Percentiles rank a stretch among this genome's conserved stretches.
Evolutionary conservation across 2,113 vertebrate species (phyloP).

Genomic region (Mionectes macconnelli): DNA sequence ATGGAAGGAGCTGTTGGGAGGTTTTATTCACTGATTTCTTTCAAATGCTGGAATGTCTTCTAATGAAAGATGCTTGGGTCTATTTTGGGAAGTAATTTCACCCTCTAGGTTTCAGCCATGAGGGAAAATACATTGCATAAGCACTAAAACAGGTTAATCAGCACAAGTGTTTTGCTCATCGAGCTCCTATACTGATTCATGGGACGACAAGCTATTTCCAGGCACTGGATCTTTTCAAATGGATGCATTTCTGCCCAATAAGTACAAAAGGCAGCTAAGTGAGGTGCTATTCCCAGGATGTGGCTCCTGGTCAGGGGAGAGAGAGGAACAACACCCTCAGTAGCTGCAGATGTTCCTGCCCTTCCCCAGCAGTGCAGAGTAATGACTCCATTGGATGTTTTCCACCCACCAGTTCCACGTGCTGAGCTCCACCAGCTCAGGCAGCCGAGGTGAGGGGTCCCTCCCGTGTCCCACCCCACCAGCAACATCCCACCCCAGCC

Average conservation of each 20-base stretch:
- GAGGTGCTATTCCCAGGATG: constrained; percentile 12
- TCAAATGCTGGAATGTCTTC: neutral
- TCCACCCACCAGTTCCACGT: neutral
- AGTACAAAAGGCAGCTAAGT: constrained; percentile 43
- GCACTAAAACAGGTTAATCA: constrained; percentile 30
- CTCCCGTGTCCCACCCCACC: neutral
- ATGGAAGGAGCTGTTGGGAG: constrained; percentile 12
- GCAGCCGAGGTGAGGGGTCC: neutral
- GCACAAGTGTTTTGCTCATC: neutral
- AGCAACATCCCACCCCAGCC: neutral
- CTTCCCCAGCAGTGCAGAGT: neutral
- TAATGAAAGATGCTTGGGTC: neutral
- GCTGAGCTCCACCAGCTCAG: neutral
- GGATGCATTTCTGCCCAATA: neutral
- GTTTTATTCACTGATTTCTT: constrained; percentile 19
- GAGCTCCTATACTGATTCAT: neutral
- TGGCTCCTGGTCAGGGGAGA: constrained; percentile 27
- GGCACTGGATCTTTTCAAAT: neutral
- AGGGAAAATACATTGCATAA: neutral
- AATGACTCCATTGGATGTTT: neutral
- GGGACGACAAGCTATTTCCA: constrained; percentile 17
- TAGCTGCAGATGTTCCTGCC: constrained; percentile 18
- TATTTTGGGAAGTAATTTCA: constrained; percentile 46
- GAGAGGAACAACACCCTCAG: neutral
- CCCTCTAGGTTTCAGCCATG: constrained; percentile 18